Conservation (phyloP, 2,888 invertebrate genomes). For the Stenoptilia bipunctidactyla region DNA sequence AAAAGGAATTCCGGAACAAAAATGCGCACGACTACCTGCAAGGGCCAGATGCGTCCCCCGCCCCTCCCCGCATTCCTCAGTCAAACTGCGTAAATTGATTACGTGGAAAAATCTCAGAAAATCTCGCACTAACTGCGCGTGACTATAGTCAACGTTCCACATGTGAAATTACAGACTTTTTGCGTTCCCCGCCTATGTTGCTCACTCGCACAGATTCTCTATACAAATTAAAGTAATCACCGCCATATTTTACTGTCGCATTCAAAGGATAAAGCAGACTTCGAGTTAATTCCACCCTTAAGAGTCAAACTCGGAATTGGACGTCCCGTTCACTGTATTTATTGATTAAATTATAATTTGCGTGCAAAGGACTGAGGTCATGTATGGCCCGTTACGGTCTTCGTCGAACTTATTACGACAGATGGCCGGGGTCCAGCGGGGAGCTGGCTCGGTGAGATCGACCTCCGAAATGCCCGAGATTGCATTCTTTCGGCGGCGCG, state of each 20-base stretch:
- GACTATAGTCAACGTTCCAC: slow-evolving; percentile 18
- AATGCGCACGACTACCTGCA: slow-evolving; percentile 7
- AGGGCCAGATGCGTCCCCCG: slow-evolving; percentile 28
- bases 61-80: slow-evolving; percentile 30
- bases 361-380: slow-evolving; percentile 46
- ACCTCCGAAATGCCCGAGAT: slow-evolving; percentile 72
- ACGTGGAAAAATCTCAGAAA: slow-evolving; percentile 63
- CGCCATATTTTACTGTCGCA: slow-evolving; percentile 34
- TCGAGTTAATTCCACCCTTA: too few species aligned
- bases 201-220: slow-evolving; percentile 27
- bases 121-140: slow-evolving; percentile 40
- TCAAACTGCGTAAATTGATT: slow-evolving; percentile 54
- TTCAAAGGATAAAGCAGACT: slow-evolving; percentile 5
- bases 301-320: slow-evolving; percentile 3
- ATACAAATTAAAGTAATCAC: slow-evolving; percentile 34
- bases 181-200: slow-evolving; percentile 39
- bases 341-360: slow-evolving; percentile 23
- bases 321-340: neutral
- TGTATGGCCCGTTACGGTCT: slow-evolving; percentile 47
- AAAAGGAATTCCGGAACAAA: slow-evolving; percentile 37
- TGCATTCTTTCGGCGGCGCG: slow-evolving; percentile 72
- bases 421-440: slow-evolving; percentile 59
- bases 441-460: slow-evolving; percentile 64
- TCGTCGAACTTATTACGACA: slow-evolving; percentile 71
- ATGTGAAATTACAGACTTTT: slow-evolving; percentile 28